Base-by-base conservation (phyloP, 1,140 invertebrate genomes). In the Gerris buenoi region DNA sequence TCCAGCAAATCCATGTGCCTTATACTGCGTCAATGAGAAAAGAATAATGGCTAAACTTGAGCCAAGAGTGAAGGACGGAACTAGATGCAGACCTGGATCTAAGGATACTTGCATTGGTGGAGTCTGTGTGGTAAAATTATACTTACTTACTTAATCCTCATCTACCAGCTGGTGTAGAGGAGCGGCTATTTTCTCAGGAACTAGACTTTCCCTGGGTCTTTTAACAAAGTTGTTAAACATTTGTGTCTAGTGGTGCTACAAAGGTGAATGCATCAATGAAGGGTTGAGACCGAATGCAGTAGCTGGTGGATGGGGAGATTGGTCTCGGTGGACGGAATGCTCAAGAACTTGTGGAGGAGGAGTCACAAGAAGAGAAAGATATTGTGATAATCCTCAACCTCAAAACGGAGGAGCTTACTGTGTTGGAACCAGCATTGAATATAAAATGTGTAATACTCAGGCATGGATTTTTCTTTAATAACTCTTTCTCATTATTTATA, bases 191-290 rank as follows among this genome's bases (percentile, higher is more conserved):
- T n/a, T n/a, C n/a, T n/a, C n/a, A n/a, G n/a, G n/a, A n/a, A n/a
- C n/a, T n/a, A n/a, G n/a, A n/a, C n/a, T n/a, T n/a, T n/a, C n/a
- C n/a, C n/a, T n/a, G n/a, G n/a, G n/a, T n/a, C n/a, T n/a, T n/a
- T n/a, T n/a, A n/a, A n/a, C n/a, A n/a, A n/a, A n/a, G n/a, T n/a
- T n/a, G n/a, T n/a, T n/a, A n/a, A n/a, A n/a, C n/a, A n/a, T n/a
- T n/a, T n/a, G n/a, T n/a, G n/a, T n/a, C 23, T 71, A 87, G 85
- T 88, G 86, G 86, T 88, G 86, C 75, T 82, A 81, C 65, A 77
- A 77, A 67, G 82, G 81, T 46, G 75, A 83, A 67, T 88, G 86
- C 76, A 82, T 85, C 15, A 79, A 80, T 67, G 83, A 85, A 69
- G 84, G 83, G 0, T 79, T 82, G 27, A 75, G 83, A 66, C 84